Evolutionary conservation across 2,888 invertebrate genomes (phyloP).

Genomic region (Blastobasis lacticolella): DNA sequence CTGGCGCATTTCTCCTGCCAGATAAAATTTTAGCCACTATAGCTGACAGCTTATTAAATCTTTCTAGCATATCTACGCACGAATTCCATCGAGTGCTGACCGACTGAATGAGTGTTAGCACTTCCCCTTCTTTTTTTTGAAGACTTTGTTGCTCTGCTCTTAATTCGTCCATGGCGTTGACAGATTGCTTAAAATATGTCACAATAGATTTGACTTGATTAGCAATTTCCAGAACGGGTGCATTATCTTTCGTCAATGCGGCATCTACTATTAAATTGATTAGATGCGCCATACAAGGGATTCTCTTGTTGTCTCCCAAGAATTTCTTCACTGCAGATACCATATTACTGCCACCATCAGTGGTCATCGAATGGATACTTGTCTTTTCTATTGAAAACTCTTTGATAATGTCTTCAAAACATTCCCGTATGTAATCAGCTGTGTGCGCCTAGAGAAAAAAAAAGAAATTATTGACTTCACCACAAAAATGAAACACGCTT

Average conservation of each 20-base stretch:
- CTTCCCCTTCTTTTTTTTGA: constrained; percentile 20
- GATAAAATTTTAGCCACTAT: constrained; percentile 8
- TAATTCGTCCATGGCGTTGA: constrained; percentile 27
- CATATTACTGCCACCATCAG: constrained; percentile 25
- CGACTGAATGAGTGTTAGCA: constrained; percentile 17
- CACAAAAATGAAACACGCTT: not conserved
- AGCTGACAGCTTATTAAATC: constrained; percentile 10
- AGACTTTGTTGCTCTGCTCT: constrained; percentile 16
- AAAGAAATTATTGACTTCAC: not conserved
- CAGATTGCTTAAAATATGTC: constrained; percentile 27
- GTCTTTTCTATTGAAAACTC: constrained; percentile 3
- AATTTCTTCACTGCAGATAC: constrained; percentile 22
- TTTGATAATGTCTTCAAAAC: constrained; percentile 2
- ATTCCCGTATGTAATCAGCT: not conserved
- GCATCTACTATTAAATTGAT: constrained; percentile 26
- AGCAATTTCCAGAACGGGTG: constrained; percentile 16
- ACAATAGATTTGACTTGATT: constrained; percentile 29
- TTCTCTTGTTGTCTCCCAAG: constrained; percentile 20
- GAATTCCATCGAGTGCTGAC: constrained; percentile 19
- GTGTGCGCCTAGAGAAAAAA: constrained; percentile 1
- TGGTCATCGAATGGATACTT: constrained; percentile 16
- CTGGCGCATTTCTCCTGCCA: constrained; percentile 3
- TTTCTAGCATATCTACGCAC: constrained; percentile 14
- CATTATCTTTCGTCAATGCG: constrained; percentile 18
- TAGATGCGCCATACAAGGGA: constrained; percentile 26